Conservation (phyloP, 53 echinoderm and acorn worm genomes). For the Zoroaster sp. region DNA sequence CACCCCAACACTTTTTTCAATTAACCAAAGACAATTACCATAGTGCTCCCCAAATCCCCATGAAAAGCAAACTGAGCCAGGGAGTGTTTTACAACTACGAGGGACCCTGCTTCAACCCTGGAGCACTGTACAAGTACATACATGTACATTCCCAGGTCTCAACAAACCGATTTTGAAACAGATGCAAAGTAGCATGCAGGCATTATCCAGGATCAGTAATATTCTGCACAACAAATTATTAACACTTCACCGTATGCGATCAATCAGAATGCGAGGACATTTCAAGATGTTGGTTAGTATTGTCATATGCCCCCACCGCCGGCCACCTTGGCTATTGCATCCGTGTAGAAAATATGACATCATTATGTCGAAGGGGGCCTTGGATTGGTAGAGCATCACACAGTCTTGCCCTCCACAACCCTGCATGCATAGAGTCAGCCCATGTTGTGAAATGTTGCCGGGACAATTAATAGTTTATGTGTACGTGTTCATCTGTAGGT, state of each 20-base stretch:
- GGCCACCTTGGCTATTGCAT: neutral
- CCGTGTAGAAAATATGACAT: neutral
- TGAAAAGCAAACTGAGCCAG: neutral
- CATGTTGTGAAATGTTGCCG: no score
- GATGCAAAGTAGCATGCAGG: neutral
- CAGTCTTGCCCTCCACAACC: no score
- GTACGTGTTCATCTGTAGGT: no score
- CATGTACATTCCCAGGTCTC: conserved; percentile 23
- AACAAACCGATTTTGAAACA: conserved; percentile 16
- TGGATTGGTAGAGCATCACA: no score
- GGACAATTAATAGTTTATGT: no score
- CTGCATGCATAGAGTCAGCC: no score
- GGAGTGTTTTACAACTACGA: neutral
- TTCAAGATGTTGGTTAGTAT: neutral
- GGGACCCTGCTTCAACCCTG: neutral
- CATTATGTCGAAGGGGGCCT: neutral
- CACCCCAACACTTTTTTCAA: no score
- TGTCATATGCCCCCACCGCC: neutral
- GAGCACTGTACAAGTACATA: neutral
- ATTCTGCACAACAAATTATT: conserved; percentile 51
- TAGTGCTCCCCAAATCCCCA: neutral
- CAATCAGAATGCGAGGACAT: conserved; percentile 23
- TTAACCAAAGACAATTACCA: neutral
- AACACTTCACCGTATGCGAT: conserved; percentile 12
- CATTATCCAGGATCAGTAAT: conserved; percentile 7